A percentile compares a stretch with the other conserved stretches of the same genome.
Evolutionary conservation across 2,113 vertebrate species (phyloP).

Genomic region (Archocentrus centrarchus): DNA sequence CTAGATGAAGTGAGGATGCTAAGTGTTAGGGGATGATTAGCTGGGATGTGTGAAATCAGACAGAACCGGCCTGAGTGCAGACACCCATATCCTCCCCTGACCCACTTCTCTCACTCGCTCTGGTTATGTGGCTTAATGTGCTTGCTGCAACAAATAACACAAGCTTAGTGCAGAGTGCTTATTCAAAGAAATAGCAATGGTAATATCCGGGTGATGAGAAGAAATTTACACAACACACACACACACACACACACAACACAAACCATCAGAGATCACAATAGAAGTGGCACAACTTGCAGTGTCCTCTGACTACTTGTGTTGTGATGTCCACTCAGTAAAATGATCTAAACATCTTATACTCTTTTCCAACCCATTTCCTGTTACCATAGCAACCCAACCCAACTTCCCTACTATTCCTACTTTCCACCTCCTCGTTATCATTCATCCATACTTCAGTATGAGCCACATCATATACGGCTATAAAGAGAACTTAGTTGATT

Average conservation of each 20-base stretch:
- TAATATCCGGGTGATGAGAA: neutral
- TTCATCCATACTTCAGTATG: conserved; percentile 40
- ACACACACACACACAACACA: neutral
- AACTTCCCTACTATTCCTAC: conserved; percentile 43
- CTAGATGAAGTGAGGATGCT: conserved; percentile 16
- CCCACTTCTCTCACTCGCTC: conserved; percentile 55
- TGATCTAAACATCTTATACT: conserved; percentile 53
- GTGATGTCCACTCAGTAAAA: conserved; percentile 46
- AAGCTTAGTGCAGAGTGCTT: conserved; percentile 30
- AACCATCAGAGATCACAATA: neutral
- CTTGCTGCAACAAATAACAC: conserved; percentile 49
- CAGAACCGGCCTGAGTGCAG: conserved; percentile 36
- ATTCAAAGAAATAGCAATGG: conserved; percentile 10
- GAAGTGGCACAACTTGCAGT: neutral
- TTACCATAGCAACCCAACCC: conserved; percentile 71
- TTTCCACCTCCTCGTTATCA: conserved; percentile 53
- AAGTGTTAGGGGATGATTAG: conserved; percentile 39
- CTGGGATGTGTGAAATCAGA: conserved; percentile 54
- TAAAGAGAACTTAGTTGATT: conserved; percentile 38
- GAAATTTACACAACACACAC: neutral
- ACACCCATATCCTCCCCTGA: conserved; percentile 54
- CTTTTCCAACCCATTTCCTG: conserved; percentile 58
- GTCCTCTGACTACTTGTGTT: conserved; percentile 30
- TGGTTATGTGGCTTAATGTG: conserved; percentile 46
- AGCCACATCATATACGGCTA: conserved; percentile 29